Evolutionary conservation across 2,797 vertebrate species (phyloP).

Genomic region (Clamator glandarius): DNA sequence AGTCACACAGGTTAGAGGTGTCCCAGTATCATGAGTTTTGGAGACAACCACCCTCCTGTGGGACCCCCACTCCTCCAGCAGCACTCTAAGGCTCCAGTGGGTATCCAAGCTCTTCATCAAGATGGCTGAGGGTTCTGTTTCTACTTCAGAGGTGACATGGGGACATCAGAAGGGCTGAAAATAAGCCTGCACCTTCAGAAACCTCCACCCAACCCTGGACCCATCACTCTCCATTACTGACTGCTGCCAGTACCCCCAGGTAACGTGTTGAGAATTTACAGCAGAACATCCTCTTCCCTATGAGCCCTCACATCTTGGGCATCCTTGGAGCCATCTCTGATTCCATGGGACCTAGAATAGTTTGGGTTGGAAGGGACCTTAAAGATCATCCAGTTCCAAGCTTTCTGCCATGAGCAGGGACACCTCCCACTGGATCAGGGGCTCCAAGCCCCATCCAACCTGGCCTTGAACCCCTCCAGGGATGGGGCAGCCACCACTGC

Average conservation of each 20-base stretch:
- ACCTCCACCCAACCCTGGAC: neutral
- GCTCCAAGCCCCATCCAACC: no score
- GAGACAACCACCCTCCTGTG: accelerated
- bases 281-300: neutral
- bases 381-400: no score
- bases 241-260: neutral
- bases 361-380: no score
- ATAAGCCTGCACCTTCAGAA: neutral
- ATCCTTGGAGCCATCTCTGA: neutral
- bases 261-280: neutral
- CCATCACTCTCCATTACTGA: neutral
- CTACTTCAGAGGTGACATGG: accelerated
- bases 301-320: neutral
- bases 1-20: accelerated
- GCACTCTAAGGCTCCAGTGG: neutral
- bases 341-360: neutral
- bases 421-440: no score
- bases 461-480: no score
- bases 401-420: no score
- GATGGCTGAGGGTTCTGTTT: neutral
- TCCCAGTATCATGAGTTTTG: accelerated
- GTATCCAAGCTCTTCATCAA: neutral
- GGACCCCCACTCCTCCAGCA: neutral
- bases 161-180: neutral
- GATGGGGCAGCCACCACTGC: no score